Conservation (phyloP, 2,888 invertebrate genomes). For the Chymomyza caudatula region DNA sequence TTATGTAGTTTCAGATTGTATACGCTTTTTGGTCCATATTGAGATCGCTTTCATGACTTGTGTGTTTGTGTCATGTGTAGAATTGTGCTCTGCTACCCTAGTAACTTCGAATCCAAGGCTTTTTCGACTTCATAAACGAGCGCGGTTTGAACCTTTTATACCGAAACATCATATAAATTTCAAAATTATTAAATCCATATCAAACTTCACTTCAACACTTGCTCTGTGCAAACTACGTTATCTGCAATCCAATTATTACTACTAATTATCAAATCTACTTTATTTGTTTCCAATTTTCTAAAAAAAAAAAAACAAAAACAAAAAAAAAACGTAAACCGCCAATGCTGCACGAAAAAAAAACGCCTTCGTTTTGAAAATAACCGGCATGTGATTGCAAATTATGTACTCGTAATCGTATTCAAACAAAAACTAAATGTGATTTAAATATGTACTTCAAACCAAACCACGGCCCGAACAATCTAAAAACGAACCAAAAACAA, state of each 20-base stretch:
- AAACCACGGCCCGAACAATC: conserved; percentile 24
- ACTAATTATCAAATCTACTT: conserved; percentile 64
- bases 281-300: conserved; percentile 54
- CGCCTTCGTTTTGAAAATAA: conserved; percentile 12
- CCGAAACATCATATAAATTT: too few relatives aligned
- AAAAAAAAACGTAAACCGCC: conserved; percentile 28
- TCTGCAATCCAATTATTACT: conserved; percentile 34
- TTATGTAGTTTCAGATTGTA: not conserved
- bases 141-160: not conserved
- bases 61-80: not conserved
- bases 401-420: conserved; percentile 12
- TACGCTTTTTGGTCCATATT: not conserved
- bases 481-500: conserved; percentile 19
- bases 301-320: conserved; percentile 21
- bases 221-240: not conserved
- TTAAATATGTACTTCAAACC: not conserved
- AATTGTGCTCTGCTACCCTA: not conserved
- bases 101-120: not conserved
- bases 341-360: conserved; percentile 19
- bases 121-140: not conserved
- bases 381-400: conserved; percentile 27
- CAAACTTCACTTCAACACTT: not conserved
- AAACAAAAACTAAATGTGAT: not conserved
- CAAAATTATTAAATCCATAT: not conserved
- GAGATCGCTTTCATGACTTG: not conserved